Evolutionary conservation across 2,888 invertebrate genomes (phyloP).

Genomic region (Dione vanillae): DNA sequence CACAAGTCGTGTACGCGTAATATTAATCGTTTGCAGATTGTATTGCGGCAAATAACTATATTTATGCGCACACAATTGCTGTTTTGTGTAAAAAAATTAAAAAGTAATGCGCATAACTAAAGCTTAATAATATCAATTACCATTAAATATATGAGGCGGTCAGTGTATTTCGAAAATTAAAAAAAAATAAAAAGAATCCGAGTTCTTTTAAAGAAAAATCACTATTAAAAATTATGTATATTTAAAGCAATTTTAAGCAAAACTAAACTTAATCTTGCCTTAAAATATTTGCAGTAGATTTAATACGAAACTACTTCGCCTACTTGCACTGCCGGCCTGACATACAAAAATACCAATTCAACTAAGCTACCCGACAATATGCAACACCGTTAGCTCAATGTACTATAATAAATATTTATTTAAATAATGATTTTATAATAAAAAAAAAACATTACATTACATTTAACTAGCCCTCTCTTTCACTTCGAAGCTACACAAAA

Average conservation of each 20-base stretch:
- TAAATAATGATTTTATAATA: constrained; percentile 13
- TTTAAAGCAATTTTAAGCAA: too few species aligned
- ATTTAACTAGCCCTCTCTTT: constrained; percentile 24
- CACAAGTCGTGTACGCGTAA: background rate
- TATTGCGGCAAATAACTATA: background rate
- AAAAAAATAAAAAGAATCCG: too few species aligned
- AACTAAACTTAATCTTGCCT: too few species aligned
- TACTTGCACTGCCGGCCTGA: background rate
- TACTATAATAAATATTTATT: constrained; percentile 23
- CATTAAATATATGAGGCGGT: background rate
- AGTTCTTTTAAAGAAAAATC: too few species aligned
- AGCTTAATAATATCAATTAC: background rate
- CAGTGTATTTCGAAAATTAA: too few species aligned
- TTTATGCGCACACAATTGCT: background rate
- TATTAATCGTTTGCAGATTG: background rate
- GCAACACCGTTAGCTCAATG: constrained; percentile 12
- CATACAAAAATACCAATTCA: background rate
- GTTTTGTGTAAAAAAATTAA: background rate
- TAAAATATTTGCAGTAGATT: too few species aligned
- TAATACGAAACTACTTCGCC: background rate
- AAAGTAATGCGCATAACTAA: background rate
- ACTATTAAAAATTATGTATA: too few species aligned
- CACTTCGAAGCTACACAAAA: constrained; percentile 28
- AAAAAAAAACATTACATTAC: constrained; percentile 25
- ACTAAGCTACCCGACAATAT: background rate